phyloP scores from a whole-genome alignment of 2,797 vertebrate species.

The Rhinophrynus dorsalis region DNA sequence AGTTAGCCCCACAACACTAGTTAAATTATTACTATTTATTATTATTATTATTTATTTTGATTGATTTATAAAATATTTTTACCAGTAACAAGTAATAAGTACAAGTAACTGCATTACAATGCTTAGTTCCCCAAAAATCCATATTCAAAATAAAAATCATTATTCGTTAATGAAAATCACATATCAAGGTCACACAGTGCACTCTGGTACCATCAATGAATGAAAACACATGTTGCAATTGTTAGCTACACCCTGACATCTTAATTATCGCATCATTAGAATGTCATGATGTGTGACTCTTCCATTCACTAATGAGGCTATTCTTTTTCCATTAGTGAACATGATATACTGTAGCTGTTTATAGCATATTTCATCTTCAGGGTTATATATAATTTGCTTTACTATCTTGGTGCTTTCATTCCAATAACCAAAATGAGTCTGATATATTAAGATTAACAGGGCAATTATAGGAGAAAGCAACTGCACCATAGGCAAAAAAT shows the following conservation, averaged over 20 bases:
- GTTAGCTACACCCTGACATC: conserved; percentile 53
- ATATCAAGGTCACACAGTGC: conserved; percentile 7
- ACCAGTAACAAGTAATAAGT: too few relatives aligned
- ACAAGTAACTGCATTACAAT: too few relatives aligned
- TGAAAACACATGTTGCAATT: conserved; percentile 34
- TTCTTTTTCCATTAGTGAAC: conserved; percentile 40
- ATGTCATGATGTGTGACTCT: conserved; percentile 3
- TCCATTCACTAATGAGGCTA: not conserved
- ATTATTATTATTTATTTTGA: too few relatives aligned
- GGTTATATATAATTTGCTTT: not conserved
- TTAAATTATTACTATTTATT: too few relatives aligned
- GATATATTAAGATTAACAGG: too few relatives aligned
- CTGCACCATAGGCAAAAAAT: too few relatives aligned
- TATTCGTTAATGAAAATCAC: not conserved
- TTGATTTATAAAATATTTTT: too few relatives aligned
- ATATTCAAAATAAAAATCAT: not conserved
- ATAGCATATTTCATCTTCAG: not conserved
- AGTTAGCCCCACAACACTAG: too few relatives aligned
- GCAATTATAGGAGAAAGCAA: too few relatives aligned
- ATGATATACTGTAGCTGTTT: conserved; percentile 9
- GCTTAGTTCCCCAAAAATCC: too few relatives aligned
- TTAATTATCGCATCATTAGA: conserved; percentile 26
- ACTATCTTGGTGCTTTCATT: too few relatives aligned
- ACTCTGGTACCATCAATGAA: not conserved
- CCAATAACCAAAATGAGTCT: too few relatives aligned